Conservation (phyloP, 1,140 invertebrate genomes). For the Zaprionus ornatus region DNA sequence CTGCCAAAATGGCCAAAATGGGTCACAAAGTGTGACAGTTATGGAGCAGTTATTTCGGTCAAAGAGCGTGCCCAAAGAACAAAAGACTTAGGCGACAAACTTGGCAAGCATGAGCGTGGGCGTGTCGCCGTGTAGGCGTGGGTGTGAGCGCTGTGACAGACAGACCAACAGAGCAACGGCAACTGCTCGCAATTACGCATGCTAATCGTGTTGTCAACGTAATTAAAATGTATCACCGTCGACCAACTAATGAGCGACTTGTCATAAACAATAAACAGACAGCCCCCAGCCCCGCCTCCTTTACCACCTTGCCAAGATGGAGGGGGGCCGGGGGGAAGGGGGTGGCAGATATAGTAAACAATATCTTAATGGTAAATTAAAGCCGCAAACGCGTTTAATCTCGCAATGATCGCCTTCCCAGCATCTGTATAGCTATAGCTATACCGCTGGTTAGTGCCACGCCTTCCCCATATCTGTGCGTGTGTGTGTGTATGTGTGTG, state of each 20-base stretch:
- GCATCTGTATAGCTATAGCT: neutral
- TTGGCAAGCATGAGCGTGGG: conserved; percentile 36
- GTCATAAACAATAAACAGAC: conserved; percentile 57
- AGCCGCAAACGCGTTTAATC: conserved; percentile 67
- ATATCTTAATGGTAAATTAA: conserved; percentile 77
- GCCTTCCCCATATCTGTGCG: neutral
- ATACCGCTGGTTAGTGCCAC: neutral
- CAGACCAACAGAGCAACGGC: conserved; percentile 3
- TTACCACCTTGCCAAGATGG: neutral
- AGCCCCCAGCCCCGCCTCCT: neutral
- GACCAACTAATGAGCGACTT: conserved; percentile 62
- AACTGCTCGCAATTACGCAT: conserved; percentile 69
- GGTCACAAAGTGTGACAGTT: conserved; percentile 76
- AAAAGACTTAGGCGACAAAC: conserved; percentile 69
- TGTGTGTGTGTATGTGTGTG: neutral
- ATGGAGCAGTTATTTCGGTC: conserved; percentile 67
- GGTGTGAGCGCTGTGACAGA: conserved; percentile 16
- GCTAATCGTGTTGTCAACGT: conserved; percentile 78
- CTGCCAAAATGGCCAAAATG: conserved; percentile 48
- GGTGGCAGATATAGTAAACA: conserved; percentile 62
- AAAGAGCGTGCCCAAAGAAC: conserved; percentile 49
- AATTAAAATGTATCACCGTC: conserved; percentile 75
- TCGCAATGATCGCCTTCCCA: conserved; percentile 15
- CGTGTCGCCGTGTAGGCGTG: neutral
- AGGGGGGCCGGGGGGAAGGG: neutral